These are phyloP conservation scores for Phrynocephalus versicolor DNA, from an alignment of 2,113 vertebrate species.

Conservation along the genomic window DNA sequence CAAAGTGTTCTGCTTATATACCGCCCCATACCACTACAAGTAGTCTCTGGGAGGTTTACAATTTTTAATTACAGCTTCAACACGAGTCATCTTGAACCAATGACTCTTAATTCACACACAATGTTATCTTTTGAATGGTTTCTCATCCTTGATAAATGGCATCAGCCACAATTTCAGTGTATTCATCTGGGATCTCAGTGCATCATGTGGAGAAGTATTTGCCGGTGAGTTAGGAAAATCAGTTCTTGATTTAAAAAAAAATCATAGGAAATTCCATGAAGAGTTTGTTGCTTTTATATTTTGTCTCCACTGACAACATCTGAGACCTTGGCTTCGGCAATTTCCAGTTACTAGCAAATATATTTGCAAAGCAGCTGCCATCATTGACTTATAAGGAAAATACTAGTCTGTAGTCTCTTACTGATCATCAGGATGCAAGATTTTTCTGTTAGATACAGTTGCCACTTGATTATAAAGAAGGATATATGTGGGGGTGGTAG, in stretches of 20 bases:
- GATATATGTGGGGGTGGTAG: not conserved
- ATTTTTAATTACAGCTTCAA: no score
- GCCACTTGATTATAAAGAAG: not conserved
- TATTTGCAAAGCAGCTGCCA: not conserved
- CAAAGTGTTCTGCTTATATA: no score
- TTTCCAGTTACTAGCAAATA: not conserved
- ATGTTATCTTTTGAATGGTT: not conserved
- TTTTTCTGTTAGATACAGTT: not conserved
- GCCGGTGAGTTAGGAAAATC: not conserved
- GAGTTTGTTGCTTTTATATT: not conserved
- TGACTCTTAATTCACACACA: not conserved
- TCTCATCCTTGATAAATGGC: not conserved
- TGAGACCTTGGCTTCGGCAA: no score
- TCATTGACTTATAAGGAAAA: not conserved
- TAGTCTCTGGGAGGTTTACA: no score
- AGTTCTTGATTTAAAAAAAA: not conserved
- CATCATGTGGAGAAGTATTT: not conserved
- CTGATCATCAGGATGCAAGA: not conserved
- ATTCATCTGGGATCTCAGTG: not conserved
- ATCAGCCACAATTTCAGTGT: not conserved
- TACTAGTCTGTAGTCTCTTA: not conserved
- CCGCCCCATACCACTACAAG: no score
- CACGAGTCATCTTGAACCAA: not conserved
- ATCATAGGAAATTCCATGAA: not conserved
- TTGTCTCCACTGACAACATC: not conserved